Evolutionary conservation across 92 coral and sea anemone species (phyloP), one percentile per base, ranked within the genome.

Genomic region (Diadumene lineata): DNA sequence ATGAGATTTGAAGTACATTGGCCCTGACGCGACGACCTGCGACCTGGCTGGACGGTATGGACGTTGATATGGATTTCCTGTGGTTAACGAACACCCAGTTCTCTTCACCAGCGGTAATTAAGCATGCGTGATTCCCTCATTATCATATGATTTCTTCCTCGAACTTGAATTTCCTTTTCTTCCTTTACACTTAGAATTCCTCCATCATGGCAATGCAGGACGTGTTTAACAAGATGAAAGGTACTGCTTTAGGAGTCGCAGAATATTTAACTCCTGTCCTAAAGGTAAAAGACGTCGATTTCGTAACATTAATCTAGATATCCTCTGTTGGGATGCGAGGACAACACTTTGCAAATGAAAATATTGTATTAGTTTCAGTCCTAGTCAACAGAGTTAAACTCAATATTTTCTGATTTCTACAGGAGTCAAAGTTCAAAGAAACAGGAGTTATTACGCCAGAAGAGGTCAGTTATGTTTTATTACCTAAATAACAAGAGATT

Each of bases 401-500:
- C 50, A 30, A 26, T 50, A 38, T 64, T 51, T 23, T 77, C 7
- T 31, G 64, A 63, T 66, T 19, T 30, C 31, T 29, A 8, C 34
- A 96, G 99, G 99, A 96, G 78, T 96, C 99, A 10, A 96, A 96
- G 70, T 96, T 96, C 80, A 92, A 96, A 66, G 99, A 96, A 81
- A 96, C 99, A 50, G 99, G 99, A 34, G 99, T 96, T 23, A 96
- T 96, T 27, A 96, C 99, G 17, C 99, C 99, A 2, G 99, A 96
- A 33, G 99, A 96, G 84, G 99, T 96, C 51, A 43, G 94, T 56
- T 6, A 26, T 2, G 34, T 31, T 69, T 27, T 48, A 32, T 6
- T 26, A 11, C 23, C 1, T 58, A n/a, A 13, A 6, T 38, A 53
- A 3, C 60, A 53, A 23, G 4, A 53, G 25, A 6, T 2, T 16